Evolutionary conservation across 2,888 invertebrate genomes (phyloP).

Genomic region (Pyrgus malvae): DNA sequence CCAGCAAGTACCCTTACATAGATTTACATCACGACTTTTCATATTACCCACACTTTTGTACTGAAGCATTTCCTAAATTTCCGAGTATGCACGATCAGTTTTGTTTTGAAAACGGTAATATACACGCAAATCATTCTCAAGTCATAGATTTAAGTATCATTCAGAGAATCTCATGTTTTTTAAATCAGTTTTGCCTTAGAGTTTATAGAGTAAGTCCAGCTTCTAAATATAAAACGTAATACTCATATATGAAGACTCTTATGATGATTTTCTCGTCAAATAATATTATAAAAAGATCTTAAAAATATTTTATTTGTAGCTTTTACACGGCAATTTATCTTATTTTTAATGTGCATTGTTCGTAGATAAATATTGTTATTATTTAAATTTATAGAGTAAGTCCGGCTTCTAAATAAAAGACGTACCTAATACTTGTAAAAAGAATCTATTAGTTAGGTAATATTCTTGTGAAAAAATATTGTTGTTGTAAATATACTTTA

Average conservation of each 20-base stretch:
- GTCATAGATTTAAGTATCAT: conserved; percentile 59
- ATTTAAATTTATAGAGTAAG: conserved; percentile 64
- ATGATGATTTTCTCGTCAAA: too few relatives aligned
- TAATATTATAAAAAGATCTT: too few relatives aligned
- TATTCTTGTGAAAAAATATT: too few relatives aligned
- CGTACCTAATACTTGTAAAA: not conserved
- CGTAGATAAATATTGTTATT: too few relatives aligned
- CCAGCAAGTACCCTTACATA: conserved; percentile 64
- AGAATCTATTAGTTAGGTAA: too few relatives aligned
- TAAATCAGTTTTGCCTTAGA: conserved; percentile 68
- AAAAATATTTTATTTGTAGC: too few relatives aligned
- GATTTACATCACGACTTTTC: conserved; percentile 75
- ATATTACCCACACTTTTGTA: conserved; percentile 89
- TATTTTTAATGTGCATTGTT: too few relatives aligned
- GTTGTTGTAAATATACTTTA: too few relatives aligned
- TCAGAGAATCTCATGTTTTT: conserved; percentile 69
- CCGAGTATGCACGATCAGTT: conserved; percentile 56
- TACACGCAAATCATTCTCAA: conserved; percentile 56
- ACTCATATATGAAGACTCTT: too few relatives aligned
- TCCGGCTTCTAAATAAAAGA: conserved; percentile 1
- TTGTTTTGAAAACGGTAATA: conserved; percentile 46
- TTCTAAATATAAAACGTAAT: not conserved
- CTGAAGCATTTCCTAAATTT: conserved; percentile 86
- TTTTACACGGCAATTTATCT: too few relatives aligned
- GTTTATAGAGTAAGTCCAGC: conserved; percentile 57